Base-by-base conservation (phyloP, 1,140 invertebrate genomes). In the Microvelia longipes region DNA sequence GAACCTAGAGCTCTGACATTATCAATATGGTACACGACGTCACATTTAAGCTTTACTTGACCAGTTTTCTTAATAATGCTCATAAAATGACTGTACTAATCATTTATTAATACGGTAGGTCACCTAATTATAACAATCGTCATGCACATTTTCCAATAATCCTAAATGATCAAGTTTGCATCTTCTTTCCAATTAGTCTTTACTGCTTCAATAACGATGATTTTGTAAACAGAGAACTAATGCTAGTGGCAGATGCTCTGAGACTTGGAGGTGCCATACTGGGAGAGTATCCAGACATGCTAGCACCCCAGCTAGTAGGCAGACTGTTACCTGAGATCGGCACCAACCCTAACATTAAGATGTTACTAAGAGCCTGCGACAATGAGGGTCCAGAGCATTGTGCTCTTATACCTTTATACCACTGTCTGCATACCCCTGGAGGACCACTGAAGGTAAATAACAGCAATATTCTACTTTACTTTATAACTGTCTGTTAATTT, bases 381-480 rank as follows among this genome's bases (percentile, higher is more conserved):
- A 81, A 84, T 24, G 85, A 89, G 76, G 95, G 95, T 0, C 87
- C 91, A 26, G 85, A 89, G 67, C 86, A 97, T 76, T 97, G 94
- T 77, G 90, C 94, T 24, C 81, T 98, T 13, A 82, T 98, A 67
- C 96, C 96, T 0, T 85, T 92, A 0, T 95, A 96, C 80, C 95
- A 98, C 79, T 98, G 94, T 77, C 82, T 98, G 67, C 96, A 98
- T 77, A 98, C 96, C 0, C 96, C 96, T 24, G 96, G 96, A 67
- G 96, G 96, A 30, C 96, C 96, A 0, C 81, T 98, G 0, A 98
- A 98, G 83, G 90, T 92, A 78, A 72, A 5, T 25, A n/a, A n/a
- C n/a, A n/a, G n/a, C n/a, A n/a, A n/a, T 68, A 65, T 65, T 11
- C 63, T 13, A 65, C 63, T 14, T 65, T 13, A 24, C 19, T 25